These are phyloP conservation scores for Parasteatoda lunata DNA, from an alignment of 2,888 invertebrate species.

Conservation along the genomic window DNA sequence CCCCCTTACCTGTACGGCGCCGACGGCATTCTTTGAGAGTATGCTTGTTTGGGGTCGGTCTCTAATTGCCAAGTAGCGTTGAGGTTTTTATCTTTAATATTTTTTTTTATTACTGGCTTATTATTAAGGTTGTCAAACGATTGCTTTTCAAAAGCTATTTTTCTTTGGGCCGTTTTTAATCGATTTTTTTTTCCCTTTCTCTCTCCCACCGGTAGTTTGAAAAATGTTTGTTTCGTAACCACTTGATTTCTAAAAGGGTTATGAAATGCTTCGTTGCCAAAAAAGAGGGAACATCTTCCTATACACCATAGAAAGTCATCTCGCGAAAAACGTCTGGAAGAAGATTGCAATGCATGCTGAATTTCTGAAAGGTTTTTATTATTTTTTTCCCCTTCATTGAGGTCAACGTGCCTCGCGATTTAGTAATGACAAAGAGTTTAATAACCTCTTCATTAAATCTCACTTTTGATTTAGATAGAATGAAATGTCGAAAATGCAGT, in stretches of 20 bases:
- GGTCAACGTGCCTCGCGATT: slow-evolving; percentile 30
- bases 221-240: slow-evolving; percentile 50
- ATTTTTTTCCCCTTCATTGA: not conserved
- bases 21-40: slow-evolving; percentile 57
- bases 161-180: not conserved
- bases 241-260: slow-evolving; percentile 41
- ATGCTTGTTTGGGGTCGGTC: slow-evolving; percentile 53
- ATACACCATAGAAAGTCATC: not conserved
- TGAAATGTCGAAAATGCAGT: no score
- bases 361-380: slow-evolving; percentile 22
- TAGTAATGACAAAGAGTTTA: slow-evolving; percentile 48
- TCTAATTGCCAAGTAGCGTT: slow-evolving; percentile 59
- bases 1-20: slow-evolving; percentile 36
- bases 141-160: slow-evolving; percentile 51
- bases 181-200: slow-evolving; percentile 11
- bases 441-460: slow-evolving; percentile 29
- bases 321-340: slow-evolving; percentile 15
- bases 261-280: slow-evolving; percentile 22
- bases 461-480: no score
- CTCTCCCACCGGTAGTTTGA: not conserved
- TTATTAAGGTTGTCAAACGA: slow-evolving; percentile 66
- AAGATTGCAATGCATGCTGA: slow-evolving; percentile 43
- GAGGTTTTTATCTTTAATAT: slow-evolving; percentile 47
- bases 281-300: slow-evolving; percentile 19
- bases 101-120: slow-evolving; percentile 25